Evolutionary conservation across 1,140 invertebrate species (phyloP), one percentile per base, ranked within the genome.

Genomic region (Cotesia chilonis): DNA sequence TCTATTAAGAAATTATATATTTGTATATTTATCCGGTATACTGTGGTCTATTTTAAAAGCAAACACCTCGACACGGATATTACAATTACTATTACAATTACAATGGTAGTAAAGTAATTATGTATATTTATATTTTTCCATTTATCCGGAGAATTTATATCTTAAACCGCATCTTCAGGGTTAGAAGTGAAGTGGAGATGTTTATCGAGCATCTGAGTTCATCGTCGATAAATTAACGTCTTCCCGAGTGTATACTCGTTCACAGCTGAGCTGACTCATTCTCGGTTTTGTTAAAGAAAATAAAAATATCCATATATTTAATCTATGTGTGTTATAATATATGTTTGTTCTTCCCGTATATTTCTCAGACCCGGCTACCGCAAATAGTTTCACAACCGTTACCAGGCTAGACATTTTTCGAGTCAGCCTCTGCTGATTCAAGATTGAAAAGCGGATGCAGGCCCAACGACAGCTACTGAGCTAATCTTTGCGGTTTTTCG

Each of bases 401-500:
- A 67, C 64, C 64, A 52, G 51, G 17, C 37, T 9, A 35, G 36
- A 4, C 55, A 60, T 47, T 60, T 70, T 70, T 70, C 41, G 54
- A 70, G 28, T 3, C 28, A 28, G 3, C 28, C 28, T 55, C 14
- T 70, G 59, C 28, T 2, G 28, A 28, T 28, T 28, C 28, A 28
- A 28, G 28, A 28, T 28, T 28, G 57, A 70, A 57, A 61, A 70
- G 68, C 57, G 68, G 68, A 70, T 60, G 41, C 38, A 55, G 20
- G 41, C 41, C 41, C 41, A 57, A 57, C 41, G 37, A 57, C 41
- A 59, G 57, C 20, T 9, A 20, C 47, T 67, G 47, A 57, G 35
- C 51, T 68, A 68, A 68, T 68, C 66, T 38, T 35, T 68, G 66
- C 47, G 66, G 66, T 68, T 68, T 68, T 67, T 59, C 14, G 57